phyloP scores from a whole-genome alignment of 2,888 invertebrate species.

The Venusia cambrica region DNA sequence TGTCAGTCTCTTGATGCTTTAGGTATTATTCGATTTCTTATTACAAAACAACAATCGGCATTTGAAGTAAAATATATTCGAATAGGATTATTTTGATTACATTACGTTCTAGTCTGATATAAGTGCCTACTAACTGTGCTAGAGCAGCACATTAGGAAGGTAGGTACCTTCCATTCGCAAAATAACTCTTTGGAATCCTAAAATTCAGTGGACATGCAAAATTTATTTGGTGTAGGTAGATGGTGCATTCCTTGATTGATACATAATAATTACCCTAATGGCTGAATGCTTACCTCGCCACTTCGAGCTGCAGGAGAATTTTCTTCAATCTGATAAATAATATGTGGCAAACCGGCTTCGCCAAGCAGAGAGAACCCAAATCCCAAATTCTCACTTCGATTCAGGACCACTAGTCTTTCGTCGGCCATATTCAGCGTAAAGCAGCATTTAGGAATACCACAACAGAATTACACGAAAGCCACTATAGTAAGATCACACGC shows the following conservation, averaged over 20 bases:
- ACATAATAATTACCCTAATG: neutral
- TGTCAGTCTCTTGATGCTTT: no score
- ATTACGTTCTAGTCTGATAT: no score
- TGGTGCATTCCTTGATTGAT: conserved; percentile 6
- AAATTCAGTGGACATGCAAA: no score
- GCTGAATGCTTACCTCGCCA: conserved; percentile 86
- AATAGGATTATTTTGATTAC: no score
- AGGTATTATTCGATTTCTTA: no score
- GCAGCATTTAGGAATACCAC: conserved; percentile 73
- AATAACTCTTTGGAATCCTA: no score
- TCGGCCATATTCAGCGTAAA: conserved; percentile 88
- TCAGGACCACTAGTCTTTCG: conserved; percentile 93
- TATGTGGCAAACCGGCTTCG: conserved; percentile 94
- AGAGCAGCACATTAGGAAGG: no score
- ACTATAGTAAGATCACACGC: conserved; percentile 54
- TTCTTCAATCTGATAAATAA: conserved; percentile 95
- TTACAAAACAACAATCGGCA: no score
- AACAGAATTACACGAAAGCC: conserved; percentile 57
- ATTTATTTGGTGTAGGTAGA: no score
- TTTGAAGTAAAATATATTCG: no score
- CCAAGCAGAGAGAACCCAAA: conserved; percentile 95
- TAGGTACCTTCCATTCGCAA: no score
- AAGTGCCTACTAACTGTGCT: no score
- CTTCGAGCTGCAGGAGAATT: conserved; percentile 96
- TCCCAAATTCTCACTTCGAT: conserved; percentile 92